Evolutionary conservation across 53 echinoderm and acorn worm species (phyloP), one percentile per base, ranked within the genome.

Genomic region (Luidia sarsii): DNA sequence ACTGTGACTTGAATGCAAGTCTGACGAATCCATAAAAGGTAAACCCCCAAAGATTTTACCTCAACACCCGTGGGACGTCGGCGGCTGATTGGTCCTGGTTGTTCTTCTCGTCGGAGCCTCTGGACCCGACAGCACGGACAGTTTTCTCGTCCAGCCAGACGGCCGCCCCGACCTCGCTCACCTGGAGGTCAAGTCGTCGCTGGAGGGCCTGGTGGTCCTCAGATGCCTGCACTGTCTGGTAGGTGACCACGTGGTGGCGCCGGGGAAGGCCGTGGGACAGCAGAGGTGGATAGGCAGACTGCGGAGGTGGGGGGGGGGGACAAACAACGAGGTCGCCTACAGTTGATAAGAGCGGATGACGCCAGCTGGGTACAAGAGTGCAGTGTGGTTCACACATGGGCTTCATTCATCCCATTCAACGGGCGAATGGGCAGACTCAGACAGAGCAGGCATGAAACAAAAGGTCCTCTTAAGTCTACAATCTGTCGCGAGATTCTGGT

Each of bases 231-330:
- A 86, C 82, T 34, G 82, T 75, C 30, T 88, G 82, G 68, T 92
- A 92, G 14, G 77, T 51, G 50, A 92, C 86, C 15, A 92, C 81
- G 59, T 92, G 92, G 80, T 92, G 92, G 30, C 89, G 82, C 23
- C 33, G 61, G 4, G 92, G 92, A 14, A 86, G 71, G 16, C 92
- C 92, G 31, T 79, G 53, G 16, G 92, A 89, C 1, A 92, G 67
- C 57, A 85, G 55, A 10, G 82, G 75, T 2, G 92, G 92, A 55
- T 89, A 92, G 18, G 75, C 92, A 23, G 92, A 92, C 92, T 92
- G 64, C 14, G 7, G 46, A 36, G 29, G 35, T 25, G 22, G 14
- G 11, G 16, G 29, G 36, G 25, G 15, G 11, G n/a, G n/a, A n/a
- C n/a, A n/a, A n/a, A n/a, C n/a, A n/a, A n/a, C n/a, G n/a, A n/a